phyloP scores from a whole-genome alignment of 2,113 vertebrate genomes.

The Chlorodrepanis virens region DNA sequence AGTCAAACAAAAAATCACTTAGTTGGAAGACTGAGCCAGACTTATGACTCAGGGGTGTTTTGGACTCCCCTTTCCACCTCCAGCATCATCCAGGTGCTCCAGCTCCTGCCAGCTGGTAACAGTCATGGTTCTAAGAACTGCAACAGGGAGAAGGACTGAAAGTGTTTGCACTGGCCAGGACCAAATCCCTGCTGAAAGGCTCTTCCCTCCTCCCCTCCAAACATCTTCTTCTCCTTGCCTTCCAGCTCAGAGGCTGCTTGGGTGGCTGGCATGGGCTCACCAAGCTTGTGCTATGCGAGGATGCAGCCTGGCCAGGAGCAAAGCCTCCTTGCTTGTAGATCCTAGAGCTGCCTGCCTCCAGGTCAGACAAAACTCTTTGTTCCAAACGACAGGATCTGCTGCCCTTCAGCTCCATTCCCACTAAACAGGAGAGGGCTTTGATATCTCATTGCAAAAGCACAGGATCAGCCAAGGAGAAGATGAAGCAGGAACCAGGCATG shows the following conservation, averaged over 20 bases:
- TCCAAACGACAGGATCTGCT: neutral
- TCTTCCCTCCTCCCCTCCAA: neutral
- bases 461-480: neutral
- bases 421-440: neutral
- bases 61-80: neutral
- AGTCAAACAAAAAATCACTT: neutral
- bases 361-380: neutral
- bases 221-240: neutral
- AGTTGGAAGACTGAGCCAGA: neutral
- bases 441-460: neutral
- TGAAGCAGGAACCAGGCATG: neutral
- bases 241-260: fast-evolving
- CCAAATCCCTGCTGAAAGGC: neutral
- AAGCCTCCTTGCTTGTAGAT: neutral
- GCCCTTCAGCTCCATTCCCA: neutral
- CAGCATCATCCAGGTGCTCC: neutral
- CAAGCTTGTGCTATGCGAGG: fast-evolving
- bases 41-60: neutral
- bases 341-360: neutral
- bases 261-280: neutral
- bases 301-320: neutral
- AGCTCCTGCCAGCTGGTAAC: neutral
- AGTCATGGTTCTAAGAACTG: neutral
- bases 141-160: neutral
- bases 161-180: neutral